A percentile compares a stretch with the other conserved stretches of the same genome.
Evolutionary conservation across 1,140 invertebrate species (phyloP).

Genomic region (Oedothorax gibbosus): DNA sequence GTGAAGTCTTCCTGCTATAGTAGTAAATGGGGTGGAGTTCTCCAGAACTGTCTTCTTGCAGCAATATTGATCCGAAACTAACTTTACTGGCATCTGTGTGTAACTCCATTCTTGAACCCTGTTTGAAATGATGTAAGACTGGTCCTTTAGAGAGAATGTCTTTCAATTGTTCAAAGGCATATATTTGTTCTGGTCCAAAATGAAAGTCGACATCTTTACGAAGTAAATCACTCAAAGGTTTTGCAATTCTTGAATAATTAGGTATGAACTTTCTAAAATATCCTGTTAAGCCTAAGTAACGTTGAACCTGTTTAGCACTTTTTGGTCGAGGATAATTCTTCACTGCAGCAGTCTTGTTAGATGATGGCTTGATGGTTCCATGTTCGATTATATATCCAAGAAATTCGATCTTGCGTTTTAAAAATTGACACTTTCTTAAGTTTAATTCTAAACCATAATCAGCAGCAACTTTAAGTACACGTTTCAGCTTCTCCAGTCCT

Average conservation of each 20-base stretch:
- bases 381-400: neutral
- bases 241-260: neutral
- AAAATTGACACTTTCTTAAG: conserved; percentile 29
- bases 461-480: conserved; percentile 16
- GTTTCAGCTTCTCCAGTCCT: conserved; percentile 40
- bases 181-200: neutral
- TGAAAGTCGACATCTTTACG: conserved; percentile 1
- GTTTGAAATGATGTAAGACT: neutral
- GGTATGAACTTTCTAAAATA: conserved; percentile 23
- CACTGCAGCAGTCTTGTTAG: neutral
- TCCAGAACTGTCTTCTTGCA: neutral
- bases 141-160: neutral
- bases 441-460: conserved; percentile 48
- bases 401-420: conserved; percentile 30
- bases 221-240: conserved; percentile 14
- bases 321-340: conserved; percentile 62
- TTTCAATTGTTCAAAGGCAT: neutral
- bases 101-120: neutral
- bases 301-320: conserved; percentile 64
- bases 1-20: neutral
- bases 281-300: conserved; percentile 65
- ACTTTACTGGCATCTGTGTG: conserved; percentile 13
- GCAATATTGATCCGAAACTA: conserved; percentile 2
- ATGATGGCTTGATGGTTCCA: conserved; percentile 7
- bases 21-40: neutral